Base-by-base conservation (phyloP, 2,888 invertebrate species). In the Apamea anceps region DNA sequence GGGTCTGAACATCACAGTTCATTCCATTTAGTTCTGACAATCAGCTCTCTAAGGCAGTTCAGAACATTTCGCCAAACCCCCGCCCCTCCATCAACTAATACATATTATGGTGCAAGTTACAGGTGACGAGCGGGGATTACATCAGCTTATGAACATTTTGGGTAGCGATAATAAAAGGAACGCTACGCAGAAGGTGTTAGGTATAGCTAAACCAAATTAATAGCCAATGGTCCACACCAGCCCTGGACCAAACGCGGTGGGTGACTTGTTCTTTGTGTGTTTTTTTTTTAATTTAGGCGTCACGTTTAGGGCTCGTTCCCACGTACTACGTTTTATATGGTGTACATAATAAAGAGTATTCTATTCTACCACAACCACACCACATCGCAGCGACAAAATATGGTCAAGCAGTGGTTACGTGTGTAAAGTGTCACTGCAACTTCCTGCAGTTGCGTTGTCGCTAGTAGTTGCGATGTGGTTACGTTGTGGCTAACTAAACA, bases 61-160 rank as follows among this genome's bases (percentile, higher is more conserved):
- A 92, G 93, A 95, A 94, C 94, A 93, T 95, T 95, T 94, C 90
- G 87, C 91, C 89, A 94, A 94, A 92, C 94, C 92, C 92, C 92
- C 93, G 93, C 94, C 95, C 94, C 37, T 93, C 95, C 95, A 95
- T 95, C 95, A 94, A 95, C 95, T 95, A 95, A 95, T 95, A 95
- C 93, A 92, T 87, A 78, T 77, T 65, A 37, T 86, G 91, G 91
- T 83, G 0, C 77, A 93, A 94, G 86, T 25, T 1, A 87, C 0
- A 79, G 85, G 13, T 13, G 32, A 15, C 13, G 15, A 74, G 65
- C 48, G 67, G 45, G 15, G 13, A 65, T 62, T 25, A 37, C 21
- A 45, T 18, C 68, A 60, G 84, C 66, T 54, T 71, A 45, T 81
- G 48, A 68, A 76, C 25, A 42, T 3, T 0, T 32, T 32, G 10